Conservation (phyloP, 2,113 vertebrate genomes). For the Crotalus viridis region DNA sequence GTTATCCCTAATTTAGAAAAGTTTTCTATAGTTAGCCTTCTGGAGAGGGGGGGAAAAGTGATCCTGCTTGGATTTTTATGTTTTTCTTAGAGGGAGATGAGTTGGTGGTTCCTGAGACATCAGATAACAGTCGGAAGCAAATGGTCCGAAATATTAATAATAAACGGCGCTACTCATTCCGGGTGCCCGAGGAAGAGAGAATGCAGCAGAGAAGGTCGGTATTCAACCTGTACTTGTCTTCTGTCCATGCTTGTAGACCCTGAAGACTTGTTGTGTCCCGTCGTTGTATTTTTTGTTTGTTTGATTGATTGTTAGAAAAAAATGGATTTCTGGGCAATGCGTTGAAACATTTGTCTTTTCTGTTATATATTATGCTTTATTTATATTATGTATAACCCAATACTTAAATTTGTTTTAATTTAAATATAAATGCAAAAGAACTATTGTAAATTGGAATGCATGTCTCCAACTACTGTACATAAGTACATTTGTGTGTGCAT, state of each 20-base stretch:
- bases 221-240: conserved; percentile 36
- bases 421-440: conserved; percentile 29
- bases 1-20: not conserved
- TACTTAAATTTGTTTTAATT: conserved; percentile 34
- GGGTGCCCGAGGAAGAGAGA: conserved; percentile 94
- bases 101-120: conserved; percentile 94
- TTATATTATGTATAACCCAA: conserved; percentile 29
- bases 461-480: conserved; percentile 43
- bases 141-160: conserved; percentile 97
- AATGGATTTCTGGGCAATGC: conserved; percentile 24
- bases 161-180: conserved; percentile 94
- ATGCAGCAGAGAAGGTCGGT: conserved; percentile 92
- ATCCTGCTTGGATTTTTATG: not conserved
- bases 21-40: not conserved
- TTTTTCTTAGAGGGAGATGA: conserved; percentile 90
- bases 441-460: conserved; percentile 48
- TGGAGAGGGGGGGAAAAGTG: not conserved
- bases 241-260: conserved; percentile 29
- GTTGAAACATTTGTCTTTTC: conserved; percentile 9
- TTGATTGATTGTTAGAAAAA: conserved; percentile 15
- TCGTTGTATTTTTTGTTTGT: not conserved
- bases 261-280: conserved; percentile 30
- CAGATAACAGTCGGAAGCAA: conserved; percentile 97
- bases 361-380: not conserved
- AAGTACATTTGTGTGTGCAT: conserved; percentile 23